These are phyloP conservation scores for Drosophila triauraria DNA, from an alignment of 1,140 invertebrate species.

Conservation along the genomic window DNA sequence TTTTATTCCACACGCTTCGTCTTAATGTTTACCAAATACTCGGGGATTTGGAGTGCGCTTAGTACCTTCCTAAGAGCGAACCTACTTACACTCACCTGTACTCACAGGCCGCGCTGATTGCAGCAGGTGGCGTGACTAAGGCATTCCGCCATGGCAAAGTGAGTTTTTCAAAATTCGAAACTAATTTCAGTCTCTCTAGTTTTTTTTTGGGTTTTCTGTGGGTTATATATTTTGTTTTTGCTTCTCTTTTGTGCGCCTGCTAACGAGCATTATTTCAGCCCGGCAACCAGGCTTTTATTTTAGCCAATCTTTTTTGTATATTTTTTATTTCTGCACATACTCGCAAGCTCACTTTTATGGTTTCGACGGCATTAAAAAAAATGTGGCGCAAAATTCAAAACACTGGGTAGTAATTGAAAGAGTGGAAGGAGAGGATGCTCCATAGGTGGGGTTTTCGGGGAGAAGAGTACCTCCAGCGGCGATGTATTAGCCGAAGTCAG, in stretches of 20 bases:
- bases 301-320: constrained; percentile 29
- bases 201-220: constrained; percentile 9
- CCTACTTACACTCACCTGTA: constrained; percentile 22
- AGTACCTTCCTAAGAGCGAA: constrained; percentile 34
- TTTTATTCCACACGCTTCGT: constrained; percentile 19
- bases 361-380: constrained; percentile 52
- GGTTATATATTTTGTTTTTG: constrained; percentile 24
- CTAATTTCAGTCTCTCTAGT: constrained; percentile 66
- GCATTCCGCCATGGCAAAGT: constrained; percentile 76
- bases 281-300: constrained; percentile 43
- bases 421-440: constrained; percentile 63
- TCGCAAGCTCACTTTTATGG: constrained; percentile 43
- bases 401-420: constrained; percentile 69
- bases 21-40: constrained; percentile 35
- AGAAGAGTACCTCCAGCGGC: constrained; percentile 1
- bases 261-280: constrained; percentile 62
- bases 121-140: constrained; percentile 76
- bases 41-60: constrained; percentile 28
- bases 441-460: constrained; percentile 11
- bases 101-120: constrained; percentile 33
- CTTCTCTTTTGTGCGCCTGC: constrained; percentile 21
- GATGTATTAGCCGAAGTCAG: constrained; percentile 47
- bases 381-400: constrained; percentile 77
- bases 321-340: constrained; percentile 47
- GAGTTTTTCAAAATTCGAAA: constrained; percentile 77